phyloP scores from a whole-genome alignment of 2,797 vertebrate genomes.

The Crossoptilon crossoptilon region DNA sequence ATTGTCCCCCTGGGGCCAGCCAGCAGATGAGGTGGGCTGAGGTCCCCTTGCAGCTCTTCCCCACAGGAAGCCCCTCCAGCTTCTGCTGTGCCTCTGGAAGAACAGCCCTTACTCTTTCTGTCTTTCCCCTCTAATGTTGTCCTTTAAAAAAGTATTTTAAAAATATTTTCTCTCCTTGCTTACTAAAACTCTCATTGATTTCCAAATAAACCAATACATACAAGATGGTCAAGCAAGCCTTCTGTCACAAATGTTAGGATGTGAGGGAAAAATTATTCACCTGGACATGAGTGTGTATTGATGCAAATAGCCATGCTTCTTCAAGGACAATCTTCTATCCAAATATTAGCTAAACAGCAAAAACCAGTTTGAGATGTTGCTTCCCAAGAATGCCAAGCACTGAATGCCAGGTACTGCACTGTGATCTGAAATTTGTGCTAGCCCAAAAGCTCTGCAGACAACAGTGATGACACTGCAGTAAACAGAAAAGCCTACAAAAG shows the following conservation, averaged over 20 bases:
- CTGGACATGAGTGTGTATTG: neutral
- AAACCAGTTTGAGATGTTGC: neutral
- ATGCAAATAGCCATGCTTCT: neutral
- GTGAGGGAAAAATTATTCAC: neutral
- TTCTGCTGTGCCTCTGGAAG: neutral
- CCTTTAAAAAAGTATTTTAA: rapidly evolving
- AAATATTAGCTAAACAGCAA: neutral
- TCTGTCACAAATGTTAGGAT: neutral
- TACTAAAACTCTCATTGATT: neutral
- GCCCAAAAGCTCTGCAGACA: neutral
- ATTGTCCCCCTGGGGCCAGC: too few relatives aligned
- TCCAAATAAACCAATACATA: rapidly evolving
- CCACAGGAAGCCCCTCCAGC: neutral
- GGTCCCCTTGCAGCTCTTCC: neutral
- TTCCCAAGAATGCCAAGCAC: rapidly evolving
- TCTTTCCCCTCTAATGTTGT: neutral
- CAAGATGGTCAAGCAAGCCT: rapidly evolving
- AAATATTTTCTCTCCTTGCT: rapidly evolving
- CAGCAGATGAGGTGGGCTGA: neutral
- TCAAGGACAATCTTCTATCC: neutral
- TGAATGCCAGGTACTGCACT: neutral
- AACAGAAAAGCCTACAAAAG: neutral
- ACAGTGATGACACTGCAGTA: rapidly evolving
- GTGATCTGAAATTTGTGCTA: neutral
- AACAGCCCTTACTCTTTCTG: neutral